Conservation (phyloP, 2,113 vertebrate genomes). For the Proteles cristata region DNA sequence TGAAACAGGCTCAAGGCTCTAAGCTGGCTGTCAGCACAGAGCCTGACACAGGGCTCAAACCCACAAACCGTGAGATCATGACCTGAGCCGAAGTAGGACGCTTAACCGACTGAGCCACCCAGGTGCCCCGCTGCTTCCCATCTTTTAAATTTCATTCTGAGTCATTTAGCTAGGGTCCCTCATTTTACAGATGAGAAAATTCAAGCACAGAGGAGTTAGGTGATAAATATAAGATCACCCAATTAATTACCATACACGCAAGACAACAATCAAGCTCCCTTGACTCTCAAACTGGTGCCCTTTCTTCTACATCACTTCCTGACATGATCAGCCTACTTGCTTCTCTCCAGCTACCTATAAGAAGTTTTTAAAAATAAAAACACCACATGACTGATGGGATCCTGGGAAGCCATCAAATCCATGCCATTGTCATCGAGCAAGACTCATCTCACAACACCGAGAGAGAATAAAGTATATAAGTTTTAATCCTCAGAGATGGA, state of each 20-base stretch:
- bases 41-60: no score
- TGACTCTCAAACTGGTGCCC: neutral
- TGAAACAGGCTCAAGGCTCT: no score
- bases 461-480: neutral
- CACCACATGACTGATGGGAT: neutral
- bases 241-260: neutral
- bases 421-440: neutral
- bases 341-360: neutral
- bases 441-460: constrained; percentile 25
- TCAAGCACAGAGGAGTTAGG: neutral
- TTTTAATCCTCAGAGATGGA: constrained; percentile 32
- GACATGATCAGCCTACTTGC: neutral
- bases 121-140: neutral
- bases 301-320: neutral
- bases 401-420: neutral
- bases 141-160: neutral
- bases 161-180: neutral
- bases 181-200: neutral
- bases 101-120: no score
- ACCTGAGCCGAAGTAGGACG: no score
- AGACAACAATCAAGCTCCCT: neutral
- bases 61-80: no score
- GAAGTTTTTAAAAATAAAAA: constrained; percentile 10
- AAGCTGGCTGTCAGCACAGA: no score
- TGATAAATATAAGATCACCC: neutral